Percentiles rank a stretch among this genome's conserved stretches.
phyloP scores from a whole-genome alignment of 2,113 vertebrate genomes.

The Pyxicephalus adspersus region DNA sequence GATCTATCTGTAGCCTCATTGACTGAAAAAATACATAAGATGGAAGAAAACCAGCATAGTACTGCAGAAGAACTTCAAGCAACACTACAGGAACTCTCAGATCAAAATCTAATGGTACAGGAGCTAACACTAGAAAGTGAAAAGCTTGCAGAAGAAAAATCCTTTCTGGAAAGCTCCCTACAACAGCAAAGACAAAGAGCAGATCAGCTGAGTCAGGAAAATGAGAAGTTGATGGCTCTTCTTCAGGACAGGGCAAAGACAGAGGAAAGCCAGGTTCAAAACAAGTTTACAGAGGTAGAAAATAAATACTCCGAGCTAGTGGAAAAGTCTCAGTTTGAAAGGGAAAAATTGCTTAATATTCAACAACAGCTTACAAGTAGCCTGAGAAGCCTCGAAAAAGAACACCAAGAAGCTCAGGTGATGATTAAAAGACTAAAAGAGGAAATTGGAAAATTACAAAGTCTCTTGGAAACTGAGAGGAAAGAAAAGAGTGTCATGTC shows the following conservation, averaged over 20 bases:
- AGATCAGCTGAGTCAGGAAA: constrained; percentile 88
- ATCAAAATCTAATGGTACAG: constrained; percentile 95
- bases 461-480: constrained; percentile 75
- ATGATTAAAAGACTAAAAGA: constrained; percentile 75
- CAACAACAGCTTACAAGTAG: constrained; percentile 94
- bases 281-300: constrained; percentile 81
- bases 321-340: constrained; percentile 87
- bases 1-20: constrained; percentile 85
- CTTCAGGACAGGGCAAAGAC: constrained; percentile 81
- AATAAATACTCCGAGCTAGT: constrained; percentile 84
- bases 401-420: constrained; percentile 84
- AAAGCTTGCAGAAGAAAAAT: constrained; percentile 87
- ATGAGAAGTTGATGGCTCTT: constrained; percentile 79
- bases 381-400: constrained; percentile 84
- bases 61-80: constrained; percentile 93
- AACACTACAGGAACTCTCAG: constrained; percentile 90
- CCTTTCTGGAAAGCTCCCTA: constrained; percentile 87
- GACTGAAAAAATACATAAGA: constrained; percentile 88
- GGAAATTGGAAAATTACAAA: constrained; percentile 78
- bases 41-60: constrained; percentile 96
- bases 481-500: constrained; percentile 64
- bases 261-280: constrained; percentile 74
- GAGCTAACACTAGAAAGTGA: constrained; percentile 93
- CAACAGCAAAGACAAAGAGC: constrained; percentile 87
- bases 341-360: constrained; percentile 92